Evolutionary conservation across 2,888 invertebrate genomes (phyloP).

Genomic region (Tuta absoluta): DNA sequence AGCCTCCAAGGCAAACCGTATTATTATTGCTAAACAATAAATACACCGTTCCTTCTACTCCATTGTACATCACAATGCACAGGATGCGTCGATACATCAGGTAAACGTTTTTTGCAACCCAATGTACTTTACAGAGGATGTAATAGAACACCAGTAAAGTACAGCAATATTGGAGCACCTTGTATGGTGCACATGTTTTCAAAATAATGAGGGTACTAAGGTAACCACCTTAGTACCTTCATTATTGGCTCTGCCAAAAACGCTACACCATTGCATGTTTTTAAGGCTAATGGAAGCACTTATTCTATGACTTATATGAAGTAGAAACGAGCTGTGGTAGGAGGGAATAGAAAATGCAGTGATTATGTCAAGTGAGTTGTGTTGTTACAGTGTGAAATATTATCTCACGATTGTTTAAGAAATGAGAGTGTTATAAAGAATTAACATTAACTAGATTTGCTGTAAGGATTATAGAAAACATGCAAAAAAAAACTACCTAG

Average conservation of each 20-base stretch:
- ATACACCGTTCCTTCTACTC: conserved; percentile 27
- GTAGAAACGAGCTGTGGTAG: not conserved
- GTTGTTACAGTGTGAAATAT: not conserved
- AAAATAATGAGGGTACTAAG: not conserved
- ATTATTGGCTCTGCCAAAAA: not conserved
- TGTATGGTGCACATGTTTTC: conserved; percentile 1
- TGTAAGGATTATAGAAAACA: not conserved
- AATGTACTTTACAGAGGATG: conserved; percentile 26
- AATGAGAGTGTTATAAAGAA: too few relatives aligned
- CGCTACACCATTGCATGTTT: not conserved
- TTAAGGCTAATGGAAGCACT: not conserved
- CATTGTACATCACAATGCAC: conserved; percentile 52
- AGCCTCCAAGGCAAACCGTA: not conserved
- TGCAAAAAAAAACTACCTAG: too few relatives aligned
- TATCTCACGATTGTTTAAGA: not conserved
- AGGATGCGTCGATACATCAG: conserved; percentile 54
- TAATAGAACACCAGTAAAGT: conserved; percentile 34
- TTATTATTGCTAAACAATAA: conserved; percentile 34
- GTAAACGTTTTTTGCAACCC: conserved; percentile 54
- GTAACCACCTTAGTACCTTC: too few relatives aligned
- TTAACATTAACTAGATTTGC: not conserved
- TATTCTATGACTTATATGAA: not conserved
- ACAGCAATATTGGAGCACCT: conserved; percentile 11
- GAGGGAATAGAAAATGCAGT: not conserved
- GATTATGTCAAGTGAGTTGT: not conserved